Evolutionary conservation across 2,797 vertebrate species (phyloP).

Genomic region (Anguilla marmorata): DNA sequence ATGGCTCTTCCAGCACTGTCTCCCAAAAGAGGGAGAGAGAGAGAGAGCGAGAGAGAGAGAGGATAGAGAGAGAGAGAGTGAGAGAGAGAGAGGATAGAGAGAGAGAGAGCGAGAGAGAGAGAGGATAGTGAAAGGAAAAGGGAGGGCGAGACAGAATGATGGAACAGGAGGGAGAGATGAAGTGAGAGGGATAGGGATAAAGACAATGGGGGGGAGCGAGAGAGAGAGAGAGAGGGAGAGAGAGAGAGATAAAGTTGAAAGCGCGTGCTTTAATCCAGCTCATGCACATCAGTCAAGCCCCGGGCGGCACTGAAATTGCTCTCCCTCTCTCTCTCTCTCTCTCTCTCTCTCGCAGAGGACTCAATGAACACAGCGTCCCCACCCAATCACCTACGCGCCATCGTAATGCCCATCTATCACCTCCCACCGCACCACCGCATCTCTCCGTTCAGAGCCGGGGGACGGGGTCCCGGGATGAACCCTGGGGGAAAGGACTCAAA

Average conservation of each 20-base stretch:
- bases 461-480: neutral
- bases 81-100: conserved; percentile 9
- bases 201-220: neutral
- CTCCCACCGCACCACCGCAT: neutral
- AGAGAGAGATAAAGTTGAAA: conserved; percentile 28
- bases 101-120: neutral
- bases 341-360: neutral
- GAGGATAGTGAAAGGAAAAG: neutral
- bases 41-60: conserved; percentile 32
- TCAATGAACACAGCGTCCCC: neutral
- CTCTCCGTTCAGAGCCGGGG: neutral
- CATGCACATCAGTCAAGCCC: conserved; percentile 39
- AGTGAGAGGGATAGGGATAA: neutral
- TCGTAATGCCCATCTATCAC: neutral
- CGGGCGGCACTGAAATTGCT: conserved; percentile 27
- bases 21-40: conserved; percentile 30
- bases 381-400: neutral
- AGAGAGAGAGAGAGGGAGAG: conserved; percentile 15
- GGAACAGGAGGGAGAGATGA: neutral
- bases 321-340: conserved; percentile 28
- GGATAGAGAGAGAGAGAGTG: neutral
- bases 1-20: conserved; percentile 41
- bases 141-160: neutral
- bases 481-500: neutral
- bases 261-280: conserved; percentile 41